Evolutionary conservation across 2,888 invertebrate genomes (phyloP).

Genomic region (Melipona bicolor): DNA sequence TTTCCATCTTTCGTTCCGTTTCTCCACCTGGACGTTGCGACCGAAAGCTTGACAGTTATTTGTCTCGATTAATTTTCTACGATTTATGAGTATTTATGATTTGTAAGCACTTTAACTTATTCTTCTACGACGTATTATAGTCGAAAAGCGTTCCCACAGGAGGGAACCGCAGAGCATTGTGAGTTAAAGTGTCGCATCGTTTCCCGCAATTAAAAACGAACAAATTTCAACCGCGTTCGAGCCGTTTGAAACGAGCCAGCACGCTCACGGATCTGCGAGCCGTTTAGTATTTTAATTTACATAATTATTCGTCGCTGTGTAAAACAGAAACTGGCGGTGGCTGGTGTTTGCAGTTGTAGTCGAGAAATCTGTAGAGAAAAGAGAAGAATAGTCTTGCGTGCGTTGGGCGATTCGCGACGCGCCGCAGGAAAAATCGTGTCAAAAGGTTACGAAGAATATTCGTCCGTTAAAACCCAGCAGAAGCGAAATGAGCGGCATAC

Average conservation of each 20-base stretch:
- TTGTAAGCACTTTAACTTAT: too few species aligned
- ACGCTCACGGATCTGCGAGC: not conserved
- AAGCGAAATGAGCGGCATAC: too few species aligned
- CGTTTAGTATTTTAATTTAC: constrained; percentile 35
- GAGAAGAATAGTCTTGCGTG: too few species aligned
- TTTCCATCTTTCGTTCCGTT: not conserved
- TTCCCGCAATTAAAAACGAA: constrained; percentile 42
- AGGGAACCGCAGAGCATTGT: not conserved
- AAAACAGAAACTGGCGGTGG: too few species aligned
- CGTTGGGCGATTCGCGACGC: not conserved
- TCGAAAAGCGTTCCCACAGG: not conserved
- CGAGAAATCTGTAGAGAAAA: not conserved
- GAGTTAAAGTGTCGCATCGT: constrained; percentile 27
- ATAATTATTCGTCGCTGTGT: not conserved
- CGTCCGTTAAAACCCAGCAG: not conserved
- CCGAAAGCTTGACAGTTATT: not conserved
- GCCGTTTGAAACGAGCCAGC: constrained; percentile 3
- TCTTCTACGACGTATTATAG: not conserved
- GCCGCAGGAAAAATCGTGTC: not conserved
- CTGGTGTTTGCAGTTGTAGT: not conserved
- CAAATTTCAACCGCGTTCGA: constrained; percentile 7
- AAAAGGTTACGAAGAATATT: not conserved
- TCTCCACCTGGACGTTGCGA: too few species aligned
- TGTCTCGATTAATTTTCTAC: constrained; percentile 12
- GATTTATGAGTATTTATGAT: not conserved